A percentile compares a stretch with the other conserved stretches of the same genome.
Conservation (phyloP, 2,113 vertebrate genomes). For the Phalacrocorax aristotelis region DNA sequence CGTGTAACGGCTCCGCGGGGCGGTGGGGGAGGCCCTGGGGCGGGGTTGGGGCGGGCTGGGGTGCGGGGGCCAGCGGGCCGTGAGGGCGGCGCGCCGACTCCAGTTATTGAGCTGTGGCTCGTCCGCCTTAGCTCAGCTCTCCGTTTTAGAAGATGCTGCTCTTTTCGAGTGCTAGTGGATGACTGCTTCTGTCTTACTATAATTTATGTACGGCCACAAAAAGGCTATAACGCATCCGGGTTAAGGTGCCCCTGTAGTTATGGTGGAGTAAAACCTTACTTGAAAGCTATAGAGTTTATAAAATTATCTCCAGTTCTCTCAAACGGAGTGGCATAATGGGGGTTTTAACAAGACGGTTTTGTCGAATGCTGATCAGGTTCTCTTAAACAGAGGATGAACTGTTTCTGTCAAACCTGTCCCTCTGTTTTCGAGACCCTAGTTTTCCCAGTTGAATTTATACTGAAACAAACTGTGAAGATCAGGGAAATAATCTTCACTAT, state of each 20-base stretch:
- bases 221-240: rapidly evolving
- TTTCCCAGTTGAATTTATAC: not conserved
- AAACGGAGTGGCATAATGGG: not conserved
- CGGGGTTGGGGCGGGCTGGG: not conserved
- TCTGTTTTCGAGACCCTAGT: not conserved
- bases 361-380: not conserved
- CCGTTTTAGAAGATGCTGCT: not conserved
- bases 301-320: not conserved
- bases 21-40: too few species aligned
- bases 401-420: not conserved
- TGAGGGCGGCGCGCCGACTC: not conserved
- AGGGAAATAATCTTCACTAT: not conserved
- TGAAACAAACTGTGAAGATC: not conserved
- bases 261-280: not conserved
- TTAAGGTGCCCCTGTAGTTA: not conserved
- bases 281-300: not conserved
- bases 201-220: not conserved
- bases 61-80: not conserved
- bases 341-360: not conserved
- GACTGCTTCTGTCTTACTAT: not conserved
- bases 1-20: too few species aligned
- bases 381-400: not conserved
- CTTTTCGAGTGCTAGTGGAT: not conserved
- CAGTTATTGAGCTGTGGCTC: not conserved
- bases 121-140: not conserved